Conservation (phyloP, 2,888 invertebrate species). For the Monopis laevigella region DNA sequence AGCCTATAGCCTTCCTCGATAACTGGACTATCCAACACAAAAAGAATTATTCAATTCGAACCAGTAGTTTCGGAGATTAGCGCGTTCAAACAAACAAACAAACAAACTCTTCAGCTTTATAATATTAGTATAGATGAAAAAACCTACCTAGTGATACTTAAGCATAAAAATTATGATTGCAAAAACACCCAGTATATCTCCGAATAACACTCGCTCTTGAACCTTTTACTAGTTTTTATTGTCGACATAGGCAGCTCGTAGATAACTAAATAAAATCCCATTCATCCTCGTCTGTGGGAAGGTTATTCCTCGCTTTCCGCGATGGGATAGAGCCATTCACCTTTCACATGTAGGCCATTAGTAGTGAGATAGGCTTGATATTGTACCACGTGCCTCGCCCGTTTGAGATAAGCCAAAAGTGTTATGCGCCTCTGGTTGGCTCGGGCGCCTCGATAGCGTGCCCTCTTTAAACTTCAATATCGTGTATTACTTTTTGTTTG, state of each 20-base stretch:
- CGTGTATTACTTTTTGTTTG: background rate
- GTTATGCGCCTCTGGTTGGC: conserved; percentile 45
- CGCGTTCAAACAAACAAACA: too few relatives aligned
- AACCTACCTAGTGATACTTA: too few relatives aligned
- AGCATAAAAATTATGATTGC: too few relatives aligned
- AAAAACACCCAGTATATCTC: too few relatives aligned
- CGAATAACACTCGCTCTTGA: too few relatives aligned
- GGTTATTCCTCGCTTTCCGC: conserved; percentile 35
- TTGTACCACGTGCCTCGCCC: conserved; percentile 23
- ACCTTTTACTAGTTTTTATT: conserved; percentile 8
- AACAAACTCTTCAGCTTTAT: too few relatives aligned
- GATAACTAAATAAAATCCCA: conserved; percentile 35
- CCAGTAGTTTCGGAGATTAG: too few relatives aligned
- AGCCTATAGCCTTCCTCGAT: too few relatives aligned
- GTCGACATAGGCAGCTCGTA: conserved; percentile 13
- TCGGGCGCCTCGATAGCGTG: conserved; percentile 31
- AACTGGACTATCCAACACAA: too few relatives aligned
- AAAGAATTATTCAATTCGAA: too few relatives aligned
- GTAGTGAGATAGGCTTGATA: conserved; percentile 49
- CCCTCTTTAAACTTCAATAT: conserved; percentile 14
- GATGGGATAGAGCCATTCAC: conserved; percentile 48
- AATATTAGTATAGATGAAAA: too few relatives aligned
- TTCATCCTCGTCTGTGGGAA: conserved; percentile 31
- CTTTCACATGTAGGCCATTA: conserved; percentile 59
- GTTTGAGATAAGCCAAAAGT: conserved; percentile 45